Evolutionary conservation across 2,888 invertebrate species (phyloP).

Genomic region (Ormyrus thymus): DNA sequence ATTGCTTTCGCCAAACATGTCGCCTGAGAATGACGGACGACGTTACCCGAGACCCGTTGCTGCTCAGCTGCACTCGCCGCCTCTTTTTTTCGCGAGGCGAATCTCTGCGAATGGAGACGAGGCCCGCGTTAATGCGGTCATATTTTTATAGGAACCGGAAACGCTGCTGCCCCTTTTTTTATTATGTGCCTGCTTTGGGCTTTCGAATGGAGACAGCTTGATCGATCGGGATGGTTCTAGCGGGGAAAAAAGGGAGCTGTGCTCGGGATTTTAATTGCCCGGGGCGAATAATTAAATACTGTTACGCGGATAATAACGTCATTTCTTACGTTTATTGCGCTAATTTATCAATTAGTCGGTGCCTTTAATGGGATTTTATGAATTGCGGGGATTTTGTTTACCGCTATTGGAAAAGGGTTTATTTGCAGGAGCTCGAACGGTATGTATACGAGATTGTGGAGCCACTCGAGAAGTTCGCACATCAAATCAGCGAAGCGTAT

Average conservation of each 20-base stretch:
- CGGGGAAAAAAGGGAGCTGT: neutral
- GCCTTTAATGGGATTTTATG: neutral
- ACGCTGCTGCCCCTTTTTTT: slow-evolving; percentile 3
- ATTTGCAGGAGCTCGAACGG: neutral
- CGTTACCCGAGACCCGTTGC: neutral
- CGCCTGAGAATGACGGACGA: slow-evolving; percentile 43
- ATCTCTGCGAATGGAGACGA: neutral
- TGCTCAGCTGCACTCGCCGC: too few species aligned
- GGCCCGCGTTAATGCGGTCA: neutral
- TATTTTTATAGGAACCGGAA: slow-evolving; percentile 52
- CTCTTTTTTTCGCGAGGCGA: neutral
- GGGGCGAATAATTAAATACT: slow-evolving; percentile 14
- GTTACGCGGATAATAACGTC: slow-evolving; percentile 43
- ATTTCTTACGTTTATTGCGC: slow-evolving; percentile 31
- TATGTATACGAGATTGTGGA: too few species aligned
- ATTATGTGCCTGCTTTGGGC: neutral
- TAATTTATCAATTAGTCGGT: slow-evolving; percentile 40
- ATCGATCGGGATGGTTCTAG: slow-evolving; percentile 40
- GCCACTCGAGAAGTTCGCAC: too few species aligned
- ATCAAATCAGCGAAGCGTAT: too few species aligned
- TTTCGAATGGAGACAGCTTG: slow-evolving; percentile 22
- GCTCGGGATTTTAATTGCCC: slow-evolving; percentile 3
- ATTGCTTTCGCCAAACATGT: slow-evolving; percentile 52
- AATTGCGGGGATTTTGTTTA: neutral
- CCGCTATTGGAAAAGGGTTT: neutral